phyloP scores from a whole-genome alignment of 2,113 vertebrate species.

The Rynchops niger region DNA sequence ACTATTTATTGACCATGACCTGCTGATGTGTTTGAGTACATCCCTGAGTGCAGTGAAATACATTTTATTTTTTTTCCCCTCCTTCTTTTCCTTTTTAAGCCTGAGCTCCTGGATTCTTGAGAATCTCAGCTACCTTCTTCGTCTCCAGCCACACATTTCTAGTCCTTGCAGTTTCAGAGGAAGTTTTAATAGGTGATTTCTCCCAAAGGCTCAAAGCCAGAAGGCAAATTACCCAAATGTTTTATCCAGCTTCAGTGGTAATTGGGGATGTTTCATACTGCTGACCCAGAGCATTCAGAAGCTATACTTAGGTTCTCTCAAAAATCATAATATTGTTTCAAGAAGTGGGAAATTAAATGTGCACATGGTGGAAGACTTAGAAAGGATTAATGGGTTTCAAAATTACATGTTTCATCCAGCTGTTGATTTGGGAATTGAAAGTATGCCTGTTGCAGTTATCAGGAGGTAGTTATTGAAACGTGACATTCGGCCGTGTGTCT shows the following conservation, averaged over 20 bases:
- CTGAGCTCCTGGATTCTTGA: background rate
- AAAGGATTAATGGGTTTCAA: conserved; percentile 31
- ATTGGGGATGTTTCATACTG: background rate
- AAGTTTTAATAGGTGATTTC: conserved; percentile 21
- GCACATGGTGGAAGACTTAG: background rate
- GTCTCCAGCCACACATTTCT: background rate
- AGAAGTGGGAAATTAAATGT: conserved; percentile 6
- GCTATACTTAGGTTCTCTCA: background rate
- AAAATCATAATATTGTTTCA: conserved; percentile 6
- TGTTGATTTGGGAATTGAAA: conserved; percentile 42
- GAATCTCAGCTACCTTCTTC: background rate
- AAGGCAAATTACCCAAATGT: conserved; percentile 19
- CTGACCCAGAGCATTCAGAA: conserved; percentile 2
- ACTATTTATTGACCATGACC: background rate
- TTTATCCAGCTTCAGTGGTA: background rate
- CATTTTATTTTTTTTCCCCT: rapidly evolving
- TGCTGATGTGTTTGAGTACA: background rate
- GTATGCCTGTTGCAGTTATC: background rate
- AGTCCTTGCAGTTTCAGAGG: background rate
- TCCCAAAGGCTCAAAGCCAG: conserved; percentile 25
- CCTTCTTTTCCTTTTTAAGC: background rate
- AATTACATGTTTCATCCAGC: conserved; percentile 16
- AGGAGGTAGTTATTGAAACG: background rate
- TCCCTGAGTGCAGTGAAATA: background rate
- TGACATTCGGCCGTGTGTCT: background rate